Base-by-base conservation (phyloP, 1,140 invertebrate species). In the Diploscapter pachys region DNA sequence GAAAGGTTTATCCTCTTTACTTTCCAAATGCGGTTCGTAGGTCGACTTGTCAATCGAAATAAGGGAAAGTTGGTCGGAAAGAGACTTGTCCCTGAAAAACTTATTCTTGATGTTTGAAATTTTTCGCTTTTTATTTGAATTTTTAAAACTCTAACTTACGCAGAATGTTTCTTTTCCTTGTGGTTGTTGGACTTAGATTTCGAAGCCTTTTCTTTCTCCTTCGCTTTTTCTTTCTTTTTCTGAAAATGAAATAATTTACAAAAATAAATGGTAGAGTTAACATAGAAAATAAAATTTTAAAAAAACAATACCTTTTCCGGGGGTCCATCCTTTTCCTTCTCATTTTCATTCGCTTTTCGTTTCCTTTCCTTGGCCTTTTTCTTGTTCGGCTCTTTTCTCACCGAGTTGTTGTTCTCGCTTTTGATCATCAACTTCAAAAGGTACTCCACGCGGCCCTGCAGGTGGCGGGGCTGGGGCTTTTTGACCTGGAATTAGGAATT, bases 381-480 rank as follows among this genome's bases (percentile, higher is more conserved):
- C 63, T 59, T 72, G n/a, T 51, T 9, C 8, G 48, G 48, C 59
- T 9, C 57, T 68, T 31, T 9, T 69, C 52, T 59, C 55, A 9
- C 13, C 52, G 68, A 63, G 2, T 72, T 53, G 54, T 80, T 81
- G 5, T 31, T 49, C 52, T 75, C 63, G 2, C 66, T 53, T 56
- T 80, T 81, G 5, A 13, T 49, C 63, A 80, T 77, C 52, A 75
- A 57, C 67, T 74, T 81, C 54, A 81, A 66, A 63, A 81, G 67
- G 59, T 80, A 82, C 5, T 82, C 81, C 5, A 76, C 73, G 59
- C 81, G 55, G 9, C 49, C 8, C n/a, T 80, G 81, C 9, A 82
- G 51, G 61, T 82, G 77, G 63, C 79, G 79, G 13, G 77, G 73
- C 54, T 82, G 79, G 6, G 81, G 81, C 50, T 82, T 82, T 64